These are phyloP conservation scores for Pachypanchax playfairii DNA, from an alignment of 2,113 vertebrate species.

Conservation along the genomic window DNA sequence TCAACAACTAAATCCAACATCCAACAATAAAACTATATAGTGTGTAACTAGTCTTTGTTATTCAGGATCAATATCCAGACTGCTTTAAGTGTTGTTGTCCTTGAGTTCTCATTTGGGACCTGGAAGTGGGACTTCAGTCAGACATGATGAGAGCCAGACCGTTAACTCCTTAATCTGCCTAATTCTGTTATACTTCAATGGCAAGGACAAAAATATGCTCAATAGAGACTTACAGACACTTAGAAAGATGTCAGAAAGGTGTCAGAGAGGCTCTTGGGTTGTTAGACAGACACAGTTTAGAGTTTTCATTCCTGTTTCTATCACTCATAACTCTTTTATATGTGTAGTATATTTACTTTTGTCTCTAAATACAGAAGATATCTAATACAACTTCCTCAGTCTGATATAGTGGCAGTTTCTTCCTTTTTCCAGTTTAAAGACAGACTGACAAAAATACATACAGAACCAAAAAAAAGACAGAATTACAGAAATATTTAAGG, in stretches of 20 bases:
- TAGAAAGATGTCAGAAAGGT: not conserved
- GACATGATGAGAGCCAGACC: not conserved
- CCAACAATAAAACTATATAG: not conserved
- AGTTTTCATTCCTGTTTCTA: not conserved
- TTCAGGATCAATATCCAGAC: constrained; percentile 17
- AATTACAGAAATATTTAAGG: not conserved
- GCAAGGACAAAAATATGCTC: not conserved
- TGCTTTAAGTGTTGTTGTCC: not conserved
- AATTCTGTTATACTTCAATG: not conserved
- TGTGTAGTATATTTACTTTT: not conserved
- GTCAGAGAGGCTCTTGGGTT: not conserved
- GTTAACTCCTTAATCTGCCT: not conserved
- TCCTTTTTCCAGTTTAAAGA: constrained; percentile 47
- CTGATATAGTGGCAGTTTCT: constrained; percentile 6
- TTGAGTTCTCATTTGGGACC: not conserved
- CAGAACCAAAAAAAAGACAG: not conserved
- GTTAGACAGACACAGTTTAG: not conserved
- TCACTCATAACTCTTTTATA: not conserved
- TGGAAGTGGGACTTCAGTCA: constrained; percentile 4
- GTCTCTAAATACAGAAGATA: constrained; percentile 9
- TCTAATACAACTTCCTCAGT: constrained; percentile 33
- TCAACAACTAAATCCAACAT: constrained; percentile 2
- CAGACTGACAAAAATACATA: not conserved
- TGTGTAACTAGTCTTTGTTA: constrained; percentile 9
- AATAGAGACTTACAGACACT: not conserved